Percentiles rank a stretch among this genome's conserved stretches.
Conservation (phyloP, 2,113 vertebrate species). For the Phalacrocorax pelagicus region DNA sequence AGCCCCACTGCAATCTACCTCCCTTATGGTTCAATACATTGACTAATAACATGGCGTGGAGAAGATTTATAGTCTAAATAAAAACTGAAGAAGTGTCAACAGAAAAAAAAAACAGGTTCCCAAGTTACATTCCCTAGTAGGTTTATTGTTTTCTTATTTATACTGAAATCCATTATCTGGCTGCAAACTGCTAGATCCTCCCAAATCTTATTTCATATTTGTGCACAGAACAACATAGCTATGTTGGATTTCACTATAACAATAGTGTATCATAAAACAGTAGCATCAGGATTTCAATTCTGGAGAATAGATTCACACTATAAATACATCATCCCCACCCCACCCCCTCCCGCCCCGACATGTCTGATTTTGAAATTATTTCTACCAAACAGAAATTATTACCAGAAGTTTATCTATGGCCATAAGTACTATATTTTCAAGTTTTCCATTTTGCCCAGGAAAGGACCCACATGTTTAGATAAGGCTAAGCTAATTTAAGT, state of each 20-base stretch:
- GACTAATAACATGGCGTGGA: background rate
- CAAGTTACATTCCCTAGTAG: background rate
- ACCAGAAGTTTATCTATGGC: background rate
- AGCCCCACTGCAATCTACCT: background rate
- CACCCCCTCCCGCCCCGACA: too few relatives aligned
- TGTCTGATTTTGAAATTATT: background rate
- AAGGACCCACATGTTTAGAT: background rate
- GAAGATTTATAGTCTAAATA: background rate
- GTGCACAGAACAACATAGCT: background rate
- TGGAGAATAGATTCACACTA: background rate
- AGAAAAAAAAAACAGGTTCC: background rate
- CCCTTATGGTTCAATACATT: background rate
- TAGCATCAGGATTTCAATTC: background rate
- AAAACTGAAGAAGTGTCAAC: background rate
- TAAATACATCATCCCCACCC: background rate
- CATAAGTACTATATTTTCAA: background rate
- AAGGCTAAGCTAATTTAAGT: background rate
- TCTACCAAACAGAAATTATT: background rate
- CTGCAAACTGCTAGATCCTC: background rate
- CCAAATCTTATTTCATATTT: background rate
- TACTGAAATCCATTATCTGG: background rate
- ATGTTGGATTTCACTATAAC: background rate
- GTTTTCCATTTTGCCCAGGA: background rate
- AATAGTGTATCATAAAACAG: too few relatives aligned
- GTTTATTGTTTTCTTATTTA: background rate